Base-by-base conservation (phyloP, 2,113 vertebrate species). In the Rousettus leschenaultii region DNA sequence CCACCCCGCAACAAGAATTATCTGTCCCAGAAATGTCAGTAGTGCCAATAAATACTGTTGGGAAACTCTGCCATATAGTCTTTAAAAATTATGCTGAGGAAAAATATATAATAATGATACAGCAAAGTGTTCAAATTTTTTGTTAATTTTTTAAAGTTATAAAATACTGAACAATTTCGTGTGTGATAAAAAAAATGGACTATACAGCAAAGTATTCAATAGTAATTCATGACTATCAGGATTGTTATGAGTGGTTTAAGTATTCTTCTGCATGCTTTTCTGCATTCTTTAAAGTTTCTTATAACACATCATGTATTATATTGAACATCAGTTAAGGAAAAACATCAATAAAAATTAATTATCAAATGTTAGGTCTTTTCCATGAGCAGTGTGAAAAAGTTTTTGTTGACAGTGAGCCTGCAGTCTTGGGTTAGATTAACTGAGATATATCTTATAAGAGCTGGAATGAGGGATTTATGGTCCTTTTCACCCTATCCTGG, bases 271-370 rank as follows among this genome's bases (percentile, higher is more conserved):
- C 61, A 80, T 21, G 30, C 21, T 91, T 87, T 70, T 93, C 92
- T 79, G 33, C 11, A 75, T 24, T 92, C 93, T 78, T 83, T 68
- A 73, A 73, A 43, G 43, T 78, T 89, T 94, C 28, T 96, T 89
- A 24, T 61, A 94, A 70, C 57, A 70, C 11, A n/a, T n/a, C n/a
- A 55, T 4, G 33, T n/a, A 85, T 22, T 79, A 92, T 53, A 65
- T 73, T 94, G 85, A 96, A 93, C 89, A 59, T 57, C 19, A 80
- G 78, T 59, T 57, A 94, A 91, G 65, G 59, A 93, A 94, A 79
- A 85, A 6, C 75, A 9, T 59, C 19, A 40, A 18, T 73, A 53
- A 53, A 92, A 80, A 92, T 68, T 18, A 92, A 66, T 48, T 45
- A 30, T 75, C 30, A 80, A 85, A 66, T 28, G 68, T 45, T 91